phyloP scores from a whole-genome alignment of 2,113 vertebrate genomes.

The Synchiropus splendidus region DNA sequence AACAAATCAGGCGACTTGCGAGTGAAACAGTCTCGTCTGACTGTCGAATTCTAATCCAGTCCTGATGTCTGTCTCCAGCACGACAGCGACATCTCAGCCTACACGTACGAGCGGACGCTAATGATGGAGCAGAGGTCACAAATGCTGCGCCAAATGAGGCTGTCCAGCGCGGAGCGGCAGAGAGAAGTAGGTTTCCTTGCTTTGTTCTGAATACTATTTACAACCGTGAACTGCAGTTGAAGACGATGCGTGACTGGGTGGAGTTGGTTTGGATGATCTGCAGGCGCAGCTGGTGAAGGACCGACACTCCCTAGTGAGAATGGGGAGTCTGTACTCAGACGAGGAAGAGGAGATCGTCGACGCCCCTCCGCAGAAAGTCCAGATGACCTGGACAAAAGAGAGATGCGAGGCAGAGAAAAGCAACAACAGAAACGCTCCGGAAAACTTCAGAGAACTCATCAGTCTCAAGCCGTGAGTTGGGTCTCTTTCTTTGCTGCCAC shows the following conservation, averaged over 20 bases:
- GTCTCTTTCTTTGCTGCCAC: neutral
- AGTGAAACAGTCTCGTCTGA: too few species aligned
- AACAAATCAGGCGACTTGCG: too few species aligned
- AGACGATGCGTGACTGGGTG: neutral
- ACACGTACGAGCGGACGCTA: conserved; percentile 92
- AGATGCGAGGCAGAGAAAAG: conserved; percentile 76
- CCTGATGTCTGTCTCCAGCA: too few species aligned
- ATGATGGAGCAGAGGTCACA: conserved; percentile 99
- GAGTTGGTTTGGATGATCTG: conserved; percentile 1
- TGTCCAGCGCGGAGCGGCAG: conserved; percentile 88
- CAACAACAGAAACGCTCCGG: conserved; percentile 71
- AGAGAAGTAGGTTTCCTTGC: conserved; percentile 73
- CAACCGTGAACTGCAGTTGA: too few species aligned
- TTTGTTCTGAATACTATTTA: too few species aligned
- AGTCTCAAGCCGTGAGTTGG: conserved; percentile 92
- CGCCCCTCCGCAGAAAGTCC: conserved; percentile 72
- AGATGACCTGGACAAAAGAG: conserved; percentile 97
- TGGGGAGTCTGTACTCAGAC: conserved; percentile 88
- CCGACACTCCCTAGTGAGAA: conserved; percentile 83
- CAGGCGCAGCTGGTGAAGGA: conserved; percentile 96
- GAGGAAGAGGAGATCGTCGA: conserved; percentile 84
- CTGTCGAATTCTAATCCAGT: too few species aligned
- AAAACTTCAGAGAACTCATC: conserved; percentile 90
- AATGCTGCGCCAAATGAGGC: conserved; percentile 94
- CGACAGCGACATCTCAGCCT: conserved; percentile 94